These are phyloP conservation scores for Trididemnum clinides DNA, from an alignment of 23 tunicate genomes.

Conservation along the genomic window DNA sequence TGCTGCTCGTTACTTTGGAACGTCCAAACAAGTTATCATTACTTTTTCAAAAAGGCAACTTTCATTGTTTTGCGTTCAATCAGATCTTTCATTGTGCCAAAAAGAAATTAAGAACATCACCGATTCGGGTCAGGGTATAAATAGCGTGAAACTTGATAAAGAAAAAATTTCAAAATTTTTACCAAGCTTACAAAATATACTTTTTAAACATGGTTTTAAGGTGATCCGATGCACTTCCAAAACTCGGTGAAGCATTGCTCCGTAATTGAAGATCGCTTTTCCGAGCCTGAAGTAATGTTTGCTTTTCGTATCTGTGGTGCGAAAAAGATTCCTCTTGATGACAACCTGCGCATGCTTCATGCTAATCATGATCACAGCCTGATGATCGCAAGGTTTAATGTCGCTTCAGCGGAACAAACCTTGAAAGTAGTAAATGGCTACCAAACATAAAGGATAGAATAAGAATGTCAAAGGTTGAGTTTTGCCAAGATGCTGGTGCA, in stretches of 20 bases:
- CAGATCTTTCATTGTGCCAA: slow-evolving; percentile 18
- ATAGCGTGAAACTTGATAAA: slow-evolving; percentile 12
- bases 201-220: slow-evolving; percentile 15
- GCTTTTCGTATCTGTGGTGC: slow-evolving; percentile 17
- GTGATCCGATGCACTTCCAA: slow-evolving; percentile 1
- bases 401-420: neutral
- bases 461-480: neutral
- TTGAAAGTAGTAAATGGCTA: slow-evolving; percentile 9
- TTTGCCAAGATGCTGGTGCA: slow-evolving; percentile 1
- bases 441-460: neutral
- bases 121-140: slow-evolving; percentile 22
- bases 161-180: slow-evolving; percentile 19
- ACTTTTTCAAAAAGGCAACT: too few relatives aligned
- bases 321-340: slow-evolving; percentile 25
- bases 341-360: slow-evolving; percentile 1
- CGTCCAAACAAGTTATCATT: slow-evolving; percentile 17
- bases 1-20: slow-evolving; percentile 5
- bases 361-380: neutral
- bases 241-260: slow-evolving; percentile 19
- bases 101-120: slow-evolving; percentile 7
- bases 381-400: neutral
- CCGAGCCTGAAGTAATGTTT: slow-evolving; percentile 5
- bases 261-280: slow-evolving; percentile 3
- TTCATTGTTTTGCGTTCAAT: neutral
- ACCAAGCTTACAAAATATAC: slow-evolving; percentile 13